Evolutionary conservation across 2,888 invertebrate species (phyloP), one percentile per base, ranked within the genome.

Genomic region (Nasonia oneida): DNA sequence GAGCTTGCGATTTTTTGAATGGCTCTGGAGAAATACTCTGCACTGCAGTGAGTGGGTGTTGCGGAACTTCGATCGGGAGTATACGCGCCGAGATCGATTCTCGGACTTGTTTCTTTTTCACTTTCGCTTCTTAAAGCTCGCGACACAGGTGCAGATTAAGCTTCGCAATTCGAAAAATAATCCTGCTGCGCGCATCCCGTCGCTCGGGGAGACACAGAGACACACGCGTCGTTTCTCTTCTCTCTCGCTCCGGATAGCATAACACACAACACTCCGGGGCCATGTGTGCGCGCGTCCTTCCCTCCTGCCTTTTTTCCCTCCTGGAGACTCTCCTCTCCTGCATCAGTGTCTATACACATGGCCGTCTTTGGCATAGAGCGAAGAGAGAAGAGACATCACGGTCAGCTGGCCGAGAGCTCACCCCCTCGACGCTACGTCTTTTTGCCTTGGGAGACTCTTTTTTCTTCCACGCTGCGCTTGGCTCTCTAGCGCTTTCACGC

Each of bases 301-400:
- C 23, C 71, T 15, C 39, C 23, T n/a, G 18, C 18, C 18, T 29
- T 57, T 50, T 61, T 83, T 70, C 77, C 77, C 71, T 78, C 75
- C 61, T 47, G 83, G 83, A 77, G 75, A 71, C 77, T 33, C 77
- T 61, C 6, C 67, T 79, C 64, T 70, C 76, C 75, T 84, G 74
- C 79, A 70, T 75, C 64, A 71, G 80, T 67, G 18, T 61, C 0
- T n/a, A 61, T n/a, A 61, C 57, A 61, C 57, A 61, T 61, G 57
- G 57, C n/a, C n/a, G 57, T 61, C 53, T 53, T 53, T 53, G 53
- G 53, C 14, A 18, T 18, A n/a, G 4, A 18, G 57, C 4, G 18
- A 53, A 53, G n/a, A 61, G 57, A 61, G 18, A 53, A 53, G n/a
- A 61, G 57, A 61, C 57, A 61, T 61, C 57, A 61, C 23, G 57